A percentile compares a stretch with the other conserved stretches of the same genome.
Conservation (phyloP, 1,140 invertebrate genomes). For the Pseudomyrmex gracilis region DNA sequence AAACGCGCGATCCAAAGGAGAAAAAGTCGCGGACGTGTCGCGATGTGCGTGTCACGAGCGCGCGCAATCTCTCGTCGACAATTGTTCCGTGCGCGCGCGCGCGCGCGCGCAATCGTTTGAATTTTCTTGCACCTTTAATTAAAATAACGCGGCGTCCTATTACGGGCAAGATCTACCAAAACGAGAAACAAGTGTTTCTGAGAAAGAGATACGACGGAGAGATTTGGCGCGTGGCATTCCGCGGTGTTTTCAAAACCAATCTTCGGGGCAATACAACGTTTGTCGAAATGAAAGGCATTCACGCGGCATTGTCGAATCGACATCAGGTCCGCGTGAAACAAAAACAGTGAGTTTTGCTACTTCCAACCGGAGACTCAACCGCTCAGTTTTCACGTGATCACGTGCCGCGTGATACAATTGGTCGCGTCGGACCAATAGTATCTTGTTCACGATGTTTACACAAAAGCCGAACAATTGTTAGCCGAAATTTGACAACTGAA, state of each 20-base stretch:
- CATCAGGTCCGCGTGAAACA: conserved; percentile 4
- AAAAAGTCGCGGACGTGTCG: background rate
- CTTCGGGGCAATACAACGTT: background rate
- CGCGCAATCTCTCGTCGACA: conserved; percentile 59
- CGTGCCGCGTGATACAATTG: conserved; percentile 74
- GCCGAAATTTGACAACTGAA: conserved; percentile 76
- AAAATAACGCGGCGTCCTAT: conserved; percentile 38
- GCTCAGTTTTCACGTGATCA: conserved; percentile 68
- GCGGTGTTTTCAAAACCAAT: background rate
- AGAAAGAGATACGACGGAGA: background rate
- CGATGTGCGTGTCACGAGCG: background rate
- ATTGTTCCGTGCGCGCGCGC: conserved; percentile 44
- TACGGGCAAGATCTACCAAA: conserved; percentile 31
- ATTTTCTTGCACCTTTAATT: conserved; percentile 53
- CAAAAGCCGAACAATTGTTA: conserved; percentile 71
- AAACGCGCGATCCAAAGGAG: conserved; percentile 37
- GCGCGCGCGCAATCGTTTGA: conserved; percentile 3
- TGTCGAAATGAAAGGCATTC: conserved; percentile 3
- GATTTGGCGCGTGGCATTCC: conserved; percentile 5
- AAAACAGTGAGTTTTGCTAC: conserved; percentile 58
- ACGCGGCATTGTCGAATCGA: conserved; percentile 31
- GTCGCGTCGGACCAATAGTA: conserved; percentile 72
- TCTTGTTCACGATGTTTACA: conserved; percentile 67
- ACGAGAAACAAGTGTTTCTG: background rate
- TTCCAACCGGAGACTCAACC: conserved; percentile 59